Base-by-base conservation (phyloP, 2,888 invertebrate species). In the Caenorhabditis panamensis region DNA sequence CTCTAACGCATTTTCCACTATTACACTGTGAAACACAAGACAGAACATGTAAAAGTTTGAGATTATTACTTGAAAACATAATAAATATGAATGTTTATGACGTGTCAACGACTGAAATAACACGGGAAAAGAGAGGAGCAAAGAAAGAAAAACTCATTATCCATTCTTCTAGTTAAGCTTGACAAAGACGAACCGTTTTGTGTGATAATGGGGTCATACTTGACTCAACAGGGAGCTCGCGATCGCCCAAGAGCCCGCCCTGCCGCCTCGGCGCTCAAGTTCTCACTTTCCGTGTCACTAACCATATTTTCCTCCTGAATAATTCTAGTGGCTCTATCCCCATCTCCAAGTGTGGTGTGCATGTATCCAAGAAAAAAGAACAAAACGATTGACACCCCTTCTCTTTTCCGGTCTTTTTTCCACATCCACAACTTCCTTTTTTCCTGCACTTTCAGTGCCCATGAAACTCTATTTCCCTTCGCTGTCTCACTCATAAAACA, bases 301-400 rank as follows among this genome's bases (percentile, higher is more conserved):
- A 73, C 73, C 73, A 66, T 53, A 66, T 66, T 73, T 73, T 73
- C 73, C 49, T 28, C 73, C 36, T 73, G 73, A 73, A 73, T 73
- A 73, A 73, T 73, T 73, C 66, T 13, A 59, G 66, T 41, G 41
- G 5, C 41, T 41, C 41, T 16, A 41, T 56, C 49, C 20, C 54
- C 53, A 41, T 56, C 49, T 36, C 54, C 53, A 66, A 73, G 51
- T 13, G 56, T 61, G 37, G n/a, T n/a, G n/a, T 18, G 24, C 16
- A n/a, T 28, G 6, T 18, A 44, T 44, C 20, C 20, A 26, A 51
- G 53, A 71, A 53, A 18, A 73, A 66, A 73, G 59, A 64, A 73
- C 66, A 73, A 64, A 71, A 72, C 72, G 64, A 72, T 64, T 47
- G 71, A n/a, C 53, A 37, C 22, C 37, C 24, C 24, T 67, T 47